These are phyloP conservation scores for Sitta europaea DNA, from an alignment of 2,113 vertebrate genomes.

Conservation along the genomic window DNA sequence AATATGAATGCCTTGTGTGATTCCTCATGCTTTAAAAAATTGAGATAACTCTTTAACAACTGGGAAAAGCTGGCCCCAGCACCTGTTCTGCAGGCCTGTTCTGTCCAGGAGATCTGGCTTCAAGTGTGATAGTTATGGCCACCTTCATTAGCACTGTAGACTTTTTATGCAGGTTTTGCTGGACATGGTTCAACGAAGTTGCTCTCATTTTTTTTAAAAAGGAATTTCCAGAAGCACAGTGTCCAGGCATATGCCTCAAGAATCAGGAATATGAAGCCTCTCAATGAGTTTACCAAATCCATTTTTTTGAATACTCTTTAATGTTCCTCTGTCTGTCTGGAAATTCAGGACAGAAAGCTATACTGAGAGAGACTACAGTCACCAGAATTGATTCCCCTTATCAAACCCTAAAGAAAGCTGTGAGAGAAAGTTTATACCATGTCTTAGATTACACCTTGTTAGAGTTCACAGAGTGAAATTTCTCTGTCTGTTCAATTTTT, in stretches of 20 bases:
- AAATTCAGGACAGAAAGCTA: neutral
- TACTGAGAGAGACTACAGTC: neutral
- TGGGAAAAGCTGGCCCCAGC: neutral
- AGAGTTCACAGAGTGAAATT: neutral
- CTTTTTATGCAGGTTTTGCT: neutral
- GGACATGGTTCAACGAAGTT: neutral
- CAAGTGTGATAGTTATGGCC: accelerated
- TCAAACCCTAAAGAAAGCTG: neutral
- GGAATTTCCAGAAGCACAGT: neutral
- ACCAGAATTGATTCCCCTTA: neutral
- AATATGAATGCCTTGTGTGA: neutral
- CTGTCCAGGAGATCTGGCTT: neutral
- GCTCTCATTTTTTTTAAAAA: neutral
- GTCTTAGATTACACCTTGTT: neutral
- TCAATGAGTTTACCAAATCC: neutral
- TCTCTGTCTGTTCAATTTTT: neutral
- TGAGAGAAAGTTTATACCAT: neutral
- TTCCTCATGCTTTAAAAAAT: neutral
- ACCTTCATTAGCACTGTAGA: neutral
- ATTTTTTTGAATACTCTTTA: neutral
- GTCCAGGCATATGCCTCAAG: neutral
- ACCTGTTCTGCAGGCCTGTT: neutral
- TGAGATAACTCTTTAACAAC: neutral
- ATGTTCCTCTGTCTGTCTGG: neutral
- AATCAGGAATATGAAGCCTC: neutral